Conservation (phyloP, 2,113 vertebrate species). For the Spermophilus dauricus region DNA sequence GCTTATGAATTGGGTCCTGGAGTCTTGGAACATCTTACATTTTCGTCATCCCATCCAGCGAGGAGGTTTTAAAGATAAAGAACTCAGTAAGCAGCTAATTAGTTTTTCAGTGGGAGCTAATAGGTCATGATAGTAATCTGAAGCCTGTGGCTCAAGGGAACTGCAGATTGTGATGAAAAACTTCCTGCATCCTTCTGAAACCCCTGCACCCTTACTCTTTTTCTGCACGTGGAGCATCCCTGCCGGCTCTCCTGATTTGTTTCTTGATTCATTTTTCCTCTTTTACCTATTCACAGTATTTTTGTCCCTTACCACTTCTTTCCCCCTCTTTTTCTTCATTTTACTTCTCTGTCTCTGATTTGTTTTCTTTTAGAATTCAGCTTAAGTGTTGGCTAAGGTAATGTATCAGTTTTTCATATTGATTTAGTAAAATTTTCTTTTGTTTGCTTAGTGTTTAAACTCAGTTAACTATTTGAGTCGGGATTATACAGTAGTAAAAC, state of each 20-base stretch:
- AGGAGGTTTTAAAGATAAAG: constrained; percentile 67
- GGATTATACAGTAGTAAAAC: not conserved
- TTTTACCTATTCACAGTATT: not conserved
- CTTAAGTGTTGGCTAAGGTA: not conserved
- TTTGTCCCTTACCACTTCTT: not conserved
- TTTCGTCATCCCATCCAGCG: not conserved
- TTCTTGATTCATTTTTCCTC: not conserved
- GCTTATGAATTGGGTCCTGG: not conserved
- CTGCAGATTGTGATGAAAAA: not conserved
- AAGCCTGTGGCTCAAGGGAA: constrained; percentile 39
- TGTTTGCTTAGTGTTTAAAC: not conserved
- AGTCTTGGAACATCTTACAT: not conserved
- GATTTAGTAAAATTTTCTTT: not conserved
- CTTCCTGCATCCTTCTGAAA: not conserved
- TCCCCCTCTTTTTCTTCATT: not conserved
- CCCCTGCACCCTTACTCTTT: not conserved
- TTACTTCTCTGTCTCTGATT: not conserved
- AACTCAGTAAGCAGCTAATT: constrained; percentile 70
- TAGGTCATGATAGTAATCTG: constrained; percentile 75
- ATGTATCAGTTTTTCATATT: not conserved
- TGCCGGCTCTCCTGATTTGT: not conserved
- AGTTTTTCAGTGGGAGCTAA: constrained; percentile 68
- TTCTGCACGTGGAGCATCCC: not conserved
- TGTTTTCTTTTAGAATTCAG: not conserved
- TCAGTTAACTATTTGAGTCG: not conserved